Evolutionary conservation across 2,113 vertebrate genomes (phyloP).

Genomic region (Anhinga anhinga): DNA sequence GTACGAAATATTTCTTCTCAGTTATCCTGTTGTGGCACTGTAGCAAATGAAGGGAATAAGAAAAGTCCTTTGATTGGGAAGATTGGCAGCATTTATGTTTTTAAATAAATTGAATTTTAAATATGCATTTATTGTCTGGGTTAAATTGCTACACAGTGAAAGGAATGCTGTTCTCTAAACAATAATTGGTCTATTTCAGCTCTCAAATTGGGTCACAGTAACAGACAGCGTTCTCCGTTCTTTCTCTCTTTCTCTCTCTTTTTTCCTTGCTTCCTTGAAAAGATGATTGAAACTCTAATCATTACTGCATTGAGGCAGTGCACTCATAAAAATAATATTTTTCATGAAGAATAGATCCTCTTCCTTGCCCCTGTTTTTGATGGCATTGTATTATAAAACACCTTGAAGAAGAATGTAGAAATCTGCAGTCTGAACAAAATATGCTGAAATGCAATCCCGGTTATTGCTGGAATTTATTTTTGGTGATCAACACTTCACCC

Average conservation of each 20-base stretch:
- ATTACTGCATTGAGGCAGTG: not conserved
- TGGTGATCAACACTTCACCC: not conserved
- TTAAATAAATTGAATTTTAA: slow-evolving; percentile 7
- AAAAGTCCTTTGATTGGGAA: not conserved
- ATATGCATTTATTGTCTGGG: slow-evolving; percentile 12
- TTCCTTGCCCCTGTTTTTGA: not conserved
- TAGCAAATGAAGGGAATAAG: not conserved
- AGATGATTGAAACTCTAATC: not conserved
- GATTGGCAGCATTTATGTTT: not conserved
- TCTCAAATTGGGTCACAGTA: slow-evolving; percentile 33
- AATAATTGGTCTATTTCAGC: not conserved
- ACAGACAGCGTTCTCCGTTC: not conserved
- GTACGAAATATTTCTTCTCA: not conserved
- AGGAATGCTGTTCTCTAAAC: slow-evolving; percentile 8
- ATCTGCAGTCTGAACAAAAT: not conserved
- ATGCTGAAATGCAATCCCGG: not conserved
- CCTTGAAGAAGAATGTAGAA: not conserved
- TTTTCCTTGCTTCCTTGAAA: not conserved
- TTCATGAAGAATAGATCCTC: not conserved
- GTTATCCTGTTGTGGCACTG: not conserved
- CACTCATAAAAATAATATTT: not conserved
- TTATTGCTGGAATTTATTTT: not conserved
- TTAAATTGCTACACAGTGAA: not conserved
- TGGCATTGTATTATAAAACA: not conserved
- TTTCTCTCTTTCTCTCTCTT: not conserved